Evolutionary conservation across 2,797 vertebrate species (phyloP).

Genomic region (Spinibarbus caldwelli): DNA sequence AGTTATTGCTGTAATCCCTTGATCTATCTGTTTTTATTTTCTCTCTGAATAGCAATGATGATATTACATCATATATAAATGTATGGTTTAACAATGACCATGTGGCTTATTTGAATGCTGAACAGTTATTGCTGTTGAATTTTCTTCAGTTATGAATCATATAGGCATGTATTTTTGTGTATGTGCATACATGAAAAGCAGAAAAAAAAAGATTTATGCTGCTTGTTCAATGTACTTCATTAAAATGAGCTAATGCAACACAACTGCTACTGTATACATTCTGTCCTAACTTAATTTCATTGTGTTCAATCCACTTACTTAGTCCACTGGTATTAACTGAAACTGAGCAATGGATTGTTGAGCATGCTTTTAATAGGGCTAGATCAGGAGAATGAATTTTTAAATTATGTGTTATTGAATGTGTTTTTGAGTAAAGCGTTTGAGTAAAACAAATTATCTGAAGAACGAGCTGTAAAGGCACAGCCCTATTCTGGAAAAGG

Average conservation of each 20-base stretch:
- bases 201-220: background rate
- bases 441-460: too few species aligned
- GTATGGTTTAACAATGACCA: conserved; percentile 41
- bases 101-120: conserved; percentile 4
- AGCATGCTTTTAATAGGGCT: background rate
- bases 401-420: background rate
- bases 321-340: background rate
- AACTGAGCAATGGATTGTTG: background rate
- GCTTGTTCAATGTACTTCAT: background rate
- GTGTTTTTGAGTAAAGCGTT: background rate
- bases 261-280: background rate
- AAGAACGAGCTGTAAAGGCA: too few species aligned
- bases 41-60: background rate
- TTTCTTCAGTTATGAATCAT: background rate
- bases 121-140: background rate
- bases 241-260: background rate
- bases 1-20: conserved; percentile 22
- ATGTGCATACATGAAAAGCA: background rate
- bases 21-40: conserved; percentile 8
- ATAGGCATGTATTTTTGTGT: background rate
- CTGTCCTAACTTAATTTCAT: background rate
- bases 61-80: too few species aligned
- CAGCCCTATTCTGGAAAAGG: too few species aligned
- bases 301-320: background rate
- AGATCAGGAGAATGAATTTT: background rate